Conservation (phyloP, 2,797 vertebrate genomes). For the Astyanax mexicanus region DNA sequence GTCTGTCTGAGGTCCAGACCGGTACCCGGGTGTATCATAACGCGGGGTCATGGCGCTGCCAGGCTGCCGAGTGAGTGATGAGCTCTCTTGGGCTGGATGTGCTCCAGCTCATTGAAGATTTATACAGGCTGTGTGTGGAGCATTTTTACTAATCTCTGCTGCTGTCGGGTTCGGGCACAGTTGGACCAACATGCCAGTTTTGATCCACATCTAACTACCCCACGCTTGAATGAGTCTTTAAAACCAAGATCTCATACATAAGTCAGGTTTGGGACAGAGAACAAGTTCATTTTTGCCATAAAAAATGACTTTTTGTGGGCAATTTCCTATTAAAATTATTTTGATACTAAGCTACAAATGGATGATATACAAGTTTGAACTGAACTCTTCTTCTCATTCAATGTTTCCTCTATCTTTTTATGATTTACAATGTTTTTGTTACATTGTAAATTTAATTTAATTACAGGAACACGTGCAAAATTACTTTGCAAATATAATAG, state of each 20-base stretch:
- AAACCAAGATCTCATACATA: not conserved
- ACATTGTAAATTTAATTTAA: too few relatives aligned
- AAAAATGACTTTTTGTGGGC: too few relatives aligned
- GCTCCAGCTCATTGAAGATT: slow-evolving; percentile 22
- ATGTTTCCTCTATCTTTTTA: too few relatives aligned
- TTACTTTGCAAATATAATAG: too few relatives aligned
- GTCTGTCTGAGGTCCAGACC: slow-evolving; percentile 54
- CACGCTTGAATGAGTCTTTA: not conserved
- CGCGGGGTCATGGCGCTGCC: not conserved
- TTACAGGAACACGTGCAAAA: too few relatives aligned
- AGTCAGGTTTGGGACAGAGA: too few relatives aligned
- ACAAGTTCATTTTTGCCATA: too few relatives aligned
- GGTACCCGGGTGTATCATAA: slow-evolving; percentile 17
- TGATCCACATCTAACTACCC: slow-evolving; percentile 26
- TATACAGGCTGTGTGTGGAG: slow-evolving; percentile 22
- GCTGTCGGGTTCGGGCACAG: not conserved
- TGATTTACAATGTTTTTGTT: too few relatives aligned
- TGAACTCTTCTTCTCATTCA: too few relatives aligned
- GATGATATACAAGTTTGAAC: too few relatives aligned
- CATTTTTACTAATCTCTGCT: not conserved
- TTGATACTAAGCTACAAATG: too few relatives aligned
- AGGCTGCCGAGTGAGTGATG: slow-evolving; percentile 5
- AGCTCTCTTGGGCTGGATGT: slow-evolving; percentile 14
- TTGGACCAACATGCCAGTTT: slow-evolving; percentile 3
- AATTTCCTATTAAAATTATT: too few relatives aligned